A percentile compares a stretch with the other conserved stretches of the same genome.
phyloP scores from a whole-genome alignment of 1,140 invertebrate species.

The Lineus longissimus region DNA sequence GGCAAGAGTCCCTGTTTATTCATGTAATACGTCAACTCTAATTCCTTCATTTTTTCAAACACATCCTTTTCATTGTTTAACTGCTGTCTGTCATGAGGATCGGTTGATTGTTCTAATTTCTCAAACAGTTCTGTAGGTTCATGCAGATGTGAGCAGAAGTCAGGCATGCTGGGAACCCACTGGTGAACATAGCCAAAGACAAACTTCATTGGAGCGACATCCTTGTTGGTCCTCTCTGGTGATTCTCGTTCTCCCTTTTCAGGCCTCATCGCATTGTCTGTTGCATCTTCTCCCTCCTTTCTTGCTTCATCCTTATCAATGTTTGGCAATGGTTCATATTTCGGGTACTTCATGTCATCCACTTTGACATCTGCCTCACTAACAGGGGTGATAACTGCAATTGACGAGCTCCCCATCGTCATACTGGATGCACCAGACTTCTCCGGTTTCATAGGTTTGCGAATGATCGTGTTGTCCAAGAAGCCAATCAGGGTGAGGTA shows the following conservation, averaged over 20 bases:
- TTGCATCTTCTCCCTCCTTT: not conserved
- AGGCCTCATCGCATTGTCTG: not conserved
- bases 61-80: constrained; percentile 95
- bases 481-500: constrained; percentile 47
- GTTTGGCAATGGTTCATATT: constrained; percentile 35
- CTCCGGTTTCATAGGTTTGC: constrained; percentile 18
- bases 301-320: constrained; percentile 22
- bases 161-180: constrained; percentile 40
- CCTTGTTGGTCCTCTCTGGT: constrained; percentile 23
- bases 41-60: constrained; percentile 85
- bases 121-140: constrained; percentile 29
- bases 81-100: constrained; percentile 64
- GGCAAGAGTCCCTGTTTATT: constrained; percentile 36
- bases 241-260: constrained; percentile 24
- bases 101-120: constrained; percentile 24
- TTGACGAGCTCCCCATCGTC: constrained; percentile 1
- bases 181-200: constrained; percentile 44
- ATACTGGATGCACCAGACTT: not conserved
- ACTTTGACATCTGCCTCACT: constrained; percentile 17
- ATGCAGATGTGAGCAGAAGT: constrained; percentile 25
- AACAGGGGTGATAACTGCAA: constrained; percentile 21
- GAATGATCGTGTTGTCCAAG: constrained; percentile 48
- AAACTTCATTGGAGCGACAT: constrained; percentile 33
- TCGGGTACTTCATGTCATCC: constrained; percentile 17
- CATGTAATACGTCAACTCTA: constrained; percentile 80